Percentiles rank a stretch among this genome's conserved stretches.
phyloP scores from a whole-genome alignment of 2,888 invertebrate genomes.

The Lithophane socia region DNA sequence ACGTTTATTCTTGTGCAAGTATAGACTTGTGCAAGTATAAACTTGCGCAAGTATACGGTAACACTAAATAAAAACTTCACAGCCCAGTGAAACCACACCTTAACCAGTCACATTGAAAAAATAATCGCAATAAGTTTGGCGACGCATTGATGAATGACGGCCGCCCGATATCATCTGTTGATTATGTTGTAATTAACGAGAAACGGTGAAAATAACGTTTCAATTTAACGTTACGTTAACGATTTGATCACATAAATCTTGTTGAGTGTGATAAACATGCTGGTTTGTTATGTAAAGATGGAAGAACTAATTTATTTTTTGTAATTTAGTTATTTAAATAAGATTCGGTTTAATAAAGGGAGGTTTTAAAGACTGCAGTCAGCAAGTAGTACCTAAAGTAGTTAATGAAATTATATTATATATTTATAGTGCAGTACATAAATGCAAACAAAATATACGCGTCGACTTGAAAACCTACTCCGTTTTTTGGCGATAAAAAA shows the following conservation, averaged over 20 bases:
- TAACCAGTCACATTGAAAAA: slow-evolving; percentile 14
- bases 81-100: slow-evolving; percentile 26
- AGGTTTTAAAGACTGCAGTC: neutral
- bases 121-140: slow-evolving; percentile 32
- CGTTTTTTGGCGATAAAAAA: neutral
- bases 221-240: slow-evolving; percentile 40
- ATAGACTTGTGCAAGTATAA: too few relatives aligned
- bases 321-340: neutral
- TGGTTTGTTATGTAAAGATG: slow-evolving; percentile 16
- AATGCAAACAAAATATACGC: neutral
- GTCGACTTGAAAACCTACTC: neutral
- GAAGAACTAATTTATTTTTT: slow-evolving; percentile 21
- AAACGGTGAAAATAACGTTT: slow-evolving; percentile 51
- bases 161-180: slow-evolving; percentile 42
- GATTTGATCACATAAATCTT: slow-evolving; percentile 44
- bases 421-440: neutral
- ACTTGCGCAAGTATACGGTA: too few relatives aligned
- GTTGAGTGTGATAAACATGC: slow-evolving; percentile 17
- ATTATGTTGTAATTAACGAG: slow-evolving; percentile 52
- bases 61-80: neutral
- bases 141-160: slow-evolving; percentile 48
- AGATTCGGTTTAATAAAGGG: too few relatives aligned
- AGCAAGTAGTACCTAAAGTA: neutral
- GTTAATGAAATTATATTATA: neutral
- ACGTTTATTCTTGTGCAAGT: too few relatives aligned